Base-by-base conservation (phyloP, 2,797 vertebrate species). In the Schizopygopsis pylzovi region DNA sequence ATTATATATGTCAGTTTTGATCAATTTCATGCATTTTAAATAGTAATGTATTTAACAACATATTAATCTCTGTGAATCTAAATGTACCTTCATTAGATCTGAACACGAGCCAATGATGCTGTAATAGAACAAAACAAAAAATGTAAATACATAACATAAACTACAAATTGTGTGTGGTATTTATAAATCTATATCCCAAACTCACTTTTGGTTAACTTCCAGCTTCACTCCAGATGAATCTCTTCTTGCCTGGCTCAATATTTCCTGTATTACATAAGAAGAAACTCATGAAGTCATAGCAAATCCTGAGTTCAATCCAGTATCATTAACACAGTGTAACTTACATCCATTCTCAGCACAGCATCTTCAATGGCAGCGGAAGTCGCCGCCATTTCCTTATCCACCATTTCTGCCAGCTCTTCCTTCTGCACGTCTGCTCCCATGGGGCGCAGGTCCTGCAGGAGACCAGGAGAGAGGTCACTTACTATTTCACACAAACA, bases 71-170 rank as follows among this genome's bases (percentile, higher is more conserved):
- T n/a, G n/a, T n/a, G n/a, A n/a, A n/a, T n/a, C n/a, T n/a, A n/a
- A n/a, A n/a, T n/a, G 90, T 83, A 95, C 95, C 92, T 94, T 96
- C 98, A 99, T 99, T 41, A 99, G 94, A 91, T 95, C 96, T 0
- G 98, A 99, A 86, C 98, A 99, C 89, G 97, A 98, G 22, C 96
- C 97, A 78, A 99, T 93, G 89, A 99, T 99, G 92, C 98, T 99
- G 92, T 0, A 3, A 52, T 13, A 75, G 7, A 47, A 76, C 7
- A 85, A 15, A 81, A 59, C 12, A 1, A 39, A 65, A 20, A 20
- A 10, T 5, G 0, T 8, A 25, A 76, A 43, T 73, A 20, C 1
- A 49, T 41, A 33, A 9, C 41, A 37, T 41, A 25, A 75, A 52
- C 12, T 18, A 41, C 8, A 52, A 22, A 72, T 6, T n/a, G 9